phyloP scores from a whole-genome alignment of 2,113 vertebrate species.

The Calonectris borealis region DNA sequence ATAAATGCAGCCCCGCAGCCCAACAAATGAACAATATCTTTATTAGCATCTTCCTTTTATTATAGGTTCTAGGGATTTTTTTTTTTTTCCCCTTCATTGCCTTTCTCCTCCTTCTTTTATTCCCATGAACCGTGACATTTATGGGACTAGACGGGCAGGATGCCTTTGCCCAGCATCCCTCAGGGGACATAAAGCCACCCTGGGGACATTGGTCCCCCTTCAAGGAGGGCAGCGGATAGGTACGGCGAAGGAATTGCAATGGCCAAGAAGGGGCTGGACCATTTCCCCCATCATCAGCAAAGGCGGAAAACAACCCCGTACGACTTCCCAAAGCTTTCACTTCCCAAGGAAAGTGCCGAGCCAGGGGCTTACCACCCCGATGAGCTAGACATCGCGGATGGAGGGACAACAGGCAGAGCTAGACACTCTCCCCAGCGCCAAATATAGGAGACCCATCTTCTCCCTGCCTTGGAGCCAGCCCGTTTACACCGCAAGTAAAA shows the following conservation, averaged over 20 bases:
- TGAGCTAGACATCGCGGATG: background rate
- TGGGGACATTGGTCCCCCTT: background rate
- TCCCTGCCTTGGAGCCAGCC: background rate
- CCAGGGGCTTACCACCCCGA: background rate
- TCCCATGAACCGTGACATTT: rapidly evolving
- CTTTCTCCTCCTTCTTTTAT: background rate
- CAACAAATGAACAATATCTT: background rate
- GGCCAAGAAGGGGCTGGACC: background rate
- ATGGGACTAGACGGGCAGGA: background rate
- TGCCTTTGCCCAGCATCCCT: background rate
- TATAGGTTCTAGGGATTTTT: background rate
- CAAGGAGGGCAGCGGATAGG: background rate
- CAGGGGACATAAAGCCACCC: background rate
- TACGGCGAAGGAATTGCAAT: rapidly evolving
- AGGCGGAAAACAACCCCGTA: rapidly evolving
- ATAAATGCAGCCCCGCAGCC: background rate
- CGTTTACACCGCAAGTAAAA: background rate
- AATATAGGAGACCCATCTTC: background rate
- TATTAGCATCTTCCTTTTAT: background rate
- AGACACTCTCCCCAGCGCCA: background rate
- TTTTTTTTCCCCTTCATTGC: background rate
- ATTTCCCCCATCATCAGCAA: background rate
- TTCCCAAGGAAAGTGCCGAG: background rate
- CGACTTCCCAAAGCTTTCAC: background rate
- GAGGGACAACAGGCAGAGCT: background rate